Conservation (phyloP, 2,113 vertebrate genomes). For the Origma solitaria region DNA sequence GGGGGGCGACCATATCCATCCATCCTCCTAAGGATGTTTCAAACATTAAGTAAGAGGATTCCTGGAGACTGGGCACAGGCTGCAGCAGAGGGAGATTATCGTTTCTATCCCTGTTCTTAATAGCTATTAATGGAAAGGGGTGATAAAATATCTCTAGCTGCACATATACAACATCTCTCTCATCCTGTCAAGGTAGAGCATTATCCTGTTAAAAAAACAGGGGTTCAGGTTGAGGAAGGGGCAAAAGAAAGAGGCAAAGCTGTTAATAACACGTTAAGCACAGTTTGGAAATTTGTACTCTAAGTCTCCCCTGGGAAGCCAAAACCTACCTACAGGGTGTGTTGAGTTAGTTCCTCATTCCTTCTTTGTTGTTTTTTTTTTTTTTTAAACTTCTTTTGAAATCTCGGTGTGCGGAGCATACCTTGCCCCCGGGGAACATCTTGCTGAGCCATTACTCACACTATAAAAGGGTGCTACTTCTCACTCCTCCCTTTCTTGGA, state of each 20-base stretch:
- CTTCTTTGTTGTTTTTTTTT: neutral
- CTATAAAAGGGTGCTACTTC: neutral
- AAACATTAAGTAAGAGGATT: constrained; percentile 29
- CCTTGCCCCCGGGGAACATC: neutral
- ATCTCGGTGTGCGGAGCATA: neutral
- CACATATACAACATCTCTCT: neutral
- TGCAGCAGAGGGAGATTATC: neutral
- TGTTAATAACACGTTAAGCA: neutral
- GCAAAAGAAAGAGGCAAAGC: neutral
- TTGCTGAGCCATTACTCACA: constrained; percentile 11
- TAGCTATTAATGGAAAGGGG: constrained; percentile 10
- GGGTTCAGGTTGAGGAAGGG: neutral
- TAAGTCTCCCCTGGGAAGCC: neutral
- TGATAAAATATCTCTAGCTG: neutral
- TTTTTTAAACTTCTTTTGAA: neutral
- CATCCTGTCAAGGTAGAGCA: neutral
- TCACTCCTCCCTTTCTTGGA: neutral
- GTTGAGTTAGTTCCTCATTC: constrained; percentile 40
- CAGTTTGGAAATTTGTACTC: neutral
- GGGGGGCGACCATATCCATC: neutral
- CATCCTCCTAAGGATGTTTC: neutral
- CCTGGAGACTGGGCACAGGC: neutral
- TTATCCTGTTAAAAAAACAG: neutral
- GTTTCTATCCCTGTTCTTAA: neutral
- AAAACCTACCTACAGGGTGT: constrained; percentile 17